Evolutionary conservation across 2,888 invertebrate genomes (phyloP), one percentile per base, ranked within the genome.

Genomic region (Euplexia lucipara): DNA sequence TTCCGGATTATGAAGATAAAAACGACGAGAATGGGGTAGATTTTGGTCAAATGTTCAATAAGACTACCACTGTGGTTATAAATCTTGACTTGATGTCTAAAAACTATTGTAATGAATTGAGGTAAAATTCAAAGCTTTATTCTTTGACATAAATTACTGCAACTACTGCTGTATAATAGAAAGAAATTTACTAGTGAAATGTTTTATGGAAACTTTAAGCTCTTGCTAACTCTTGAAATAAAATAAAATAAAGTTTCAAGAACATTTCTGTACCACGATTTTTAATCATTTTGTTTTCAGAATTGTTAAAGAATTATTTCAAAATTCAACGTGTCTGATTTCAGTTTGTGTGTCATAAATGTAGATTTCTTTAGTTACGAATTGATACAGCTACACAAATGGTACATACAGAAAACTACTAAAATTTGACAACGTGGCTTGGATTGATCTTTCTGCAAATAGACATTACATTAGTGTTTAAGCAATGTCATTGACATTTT

Each of bases 81-180:
- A 90, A 90, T 81, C 83, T 91, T 49, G 90, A 91, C 74, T 59
- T 85, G 63, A 77, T 79, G 42, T 86, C 89, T 9, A 83, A 88
- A 60, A 85, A 85, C 39, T 76, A 81, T 66, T 90, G 88, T 60
- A 69, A 67, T 30, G 85, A 87, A 44, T 66, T 91, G n/a, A 87
- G 85, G 90, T 90, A 78, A 76, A 78, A 78, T 53, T 73, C 61
- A 65, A 65, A 68, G 45, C 67, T 61, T 70, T 48, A 64, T 62
- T 70, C 53, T 62, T 47, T 4, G 14, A 56, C 35, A 59, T 59
- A 70, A 70, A 70, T 71, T 64, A 71, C 47, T 48, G 20, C 26
- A 37, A 10, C 10, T 14, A 10, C 9, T 14, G 44, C 20, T 14
- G 16, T 60, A 58, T 22, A 16, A 47, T 18, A 37, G n/a, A 58